Evolutionary conservation across 2,113 vertebrate species (phyloP).

Genomic region (Gasterosteus aculeatus): DNA sequence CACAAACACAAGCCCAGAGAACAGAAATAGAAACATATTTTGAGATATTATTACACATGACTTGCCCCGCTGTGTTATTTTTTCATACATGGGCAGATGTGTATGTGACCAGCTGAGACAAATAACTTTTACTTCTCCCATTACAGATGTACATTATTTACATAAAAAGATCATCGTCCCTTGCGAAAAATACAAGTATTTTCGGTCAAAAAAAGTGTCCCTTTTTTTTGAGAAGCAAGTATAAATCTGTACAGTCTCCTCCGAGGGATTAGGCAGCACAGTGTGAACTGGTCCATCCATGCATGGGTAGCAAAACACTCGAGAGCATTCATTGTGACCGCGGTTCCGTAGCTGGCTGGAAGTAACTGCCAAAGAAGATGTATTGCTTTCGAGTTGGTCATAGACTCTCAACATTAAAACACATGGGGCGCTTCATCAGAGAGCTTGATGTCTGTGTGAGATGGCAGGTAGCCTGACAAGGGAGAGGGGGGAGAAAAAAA

Average conservation of each 20-base stretch:
- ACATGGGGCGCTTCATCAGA: constrained; percentile 80
- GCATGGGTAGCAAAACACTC: constrained; percentile 79
- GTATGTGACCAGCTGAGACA: constrained; percentile 68
- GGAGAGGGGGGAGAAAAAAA: constrained; percentile 62
- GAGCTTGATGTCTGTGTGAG: constrained; percentile 80
- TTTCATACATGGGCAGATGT: constrained; percentile 48
- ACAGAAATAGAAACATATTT: constrained; percentile 49
- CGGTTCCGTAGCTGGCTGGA: constrained; percentile 76
- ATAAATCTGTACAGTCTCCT: constrained; percentile 82
- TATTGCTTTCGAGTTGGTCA: constrained; percentile 79
- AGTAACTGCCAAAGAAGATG: constrained; percentile 82
- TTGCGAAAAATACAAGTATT: constrained; percentile 80
- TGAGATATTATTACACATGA: constrained; percentile 60
- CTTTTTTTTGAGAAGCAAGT: constrained; percentile 68
- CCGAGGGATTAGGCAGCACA: constrained; percentile 77
- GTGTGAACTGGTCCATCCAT: constrained; percentile 78
- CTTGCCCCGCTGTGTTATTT: constrained; percentile 38
- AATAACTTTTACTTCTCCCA: constrained; percentile 62
- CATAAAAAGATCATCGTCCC: constrained; percentile 77
- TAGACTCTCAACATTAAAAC: constrained; percentile 80
- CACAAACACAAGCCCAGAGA: constrained; percentile 65
- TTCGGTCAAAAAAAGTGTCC: constrained; percentile 78
- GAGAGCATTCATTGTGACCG: constrained; percentile 79
- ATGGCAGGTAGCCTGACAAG: constrained; percentile 80
- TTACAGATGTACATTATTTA: constrained; percentile 77